Base-by-base conservation (phyloP, 1,140 invertebrate genomes). In the Panagrolaimus sp. region DNA sequence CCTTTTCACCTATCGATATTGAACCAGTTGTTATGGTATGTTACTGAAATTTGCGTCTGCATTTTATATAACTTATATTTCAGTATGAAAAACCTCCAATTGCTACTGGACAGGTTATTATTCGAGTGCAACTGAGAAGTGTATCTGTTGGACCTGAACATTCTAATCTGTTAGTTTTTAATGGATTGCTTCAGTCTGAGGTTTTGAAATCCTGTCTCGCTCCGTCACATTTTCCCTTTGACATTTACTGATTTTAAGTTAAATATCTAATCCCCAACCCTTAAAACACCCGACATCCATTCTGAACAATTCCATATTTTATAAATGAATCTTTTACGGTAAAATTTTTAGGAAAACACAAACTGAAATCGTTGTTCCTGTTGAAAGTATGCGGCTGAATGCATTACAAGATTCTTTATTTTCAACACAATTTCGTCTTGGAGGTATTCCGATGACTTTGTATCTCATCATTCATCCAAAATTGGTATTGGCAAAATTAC, bases 81-180 rank as follows among this genome's bases (percentile, higher is more conserved):
- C 52, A 21, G 8, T 28, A 58, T 12, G 28, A 26, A 28, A 58
- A 58, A n/a, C 52, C 52, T 12, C 52, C 52, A 0, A 58, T 58
- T 26, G 14, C 52, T 14, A 58, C 52, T 1, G 52, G 52, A 2
- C 52, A 21, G 8, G 52, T 58, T 1, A n/a, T 26, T 58, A 17
- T 58, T 58, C 52, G 52, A 12, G 52, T 58, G 3, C 52, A 58
- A n/a, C 17, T 58, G 3, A 21, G 52, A 58, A 58, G 52, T 58
- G 52, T 58, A 12, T 58, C 52, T 2, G 52, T 58, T 21, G 52
- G 52, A 28, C 52, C 52, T 2, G 52, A 58, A 58, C 21, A 28
- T 58, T 21, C 52, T 21, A 58, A 28, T n/a, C 3, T 58, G 52
- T 58, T 12, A n/a, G 52, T 58, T 58, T 52, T 21, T 24, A 4